Percentiles rank a stretch among this genome's conserved stretches.
phyloP scores from a whole-genome alignment of 35 echinoderm and acorn worm species.

The Ophiothrix spiculata region DNA sequence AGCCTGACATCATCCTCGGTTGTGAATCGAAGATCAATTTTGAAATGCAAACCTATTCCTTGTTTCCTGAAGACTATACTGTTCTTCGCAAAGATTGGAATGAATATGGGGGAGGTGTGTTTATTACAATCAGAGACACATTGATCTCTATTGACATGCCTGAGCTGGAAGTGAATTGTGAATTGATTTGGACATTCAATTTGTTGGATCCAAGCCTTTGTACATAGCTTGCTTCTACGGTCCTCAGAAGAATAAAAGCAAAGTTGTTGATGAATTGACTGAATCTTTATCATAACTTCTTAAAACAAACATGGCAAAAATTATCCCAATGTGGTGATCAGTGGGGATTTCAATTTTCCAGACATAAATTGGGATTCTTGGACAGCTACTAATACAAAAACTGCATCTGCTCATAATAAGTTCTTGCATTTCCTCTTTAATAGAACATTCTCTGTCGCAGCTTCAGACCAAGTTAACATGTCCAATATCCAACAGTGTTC shows the following conservation, averaged over 20 bases:
- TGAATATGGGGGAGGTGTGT: constrained; percentile 42
- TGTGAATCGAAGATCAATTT: constrained; percentile 49
- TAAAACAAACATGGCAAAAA: not conserved
- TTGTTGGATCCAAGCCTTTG: constrained; percentile 30
- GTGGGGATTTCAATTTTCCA: constrained; percentile 42
- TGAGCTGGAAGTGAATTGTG: constrained; percentile 18
- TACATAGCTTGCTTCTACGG: no score
- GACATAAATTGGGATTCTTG: constrained; percentile 34
- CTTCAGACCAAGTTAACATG: not conserved
- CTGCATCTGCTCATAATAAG: not conserved
- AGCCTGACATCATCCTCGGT: constrained; percentile 48
- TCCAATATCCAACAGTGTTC: constrained; percentile 5
- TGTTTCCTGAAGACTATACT: constrained; percentile 38
- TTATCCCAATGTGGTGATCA: constrained; percentile 34
- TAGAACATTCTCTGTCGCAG: constrained; percentile 8
- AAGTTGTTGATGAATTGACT: constrained; percentile 16
- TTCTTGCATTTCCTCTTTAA: constrained; percentile 26
- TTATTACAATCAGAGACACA: constrained; percentile 39
- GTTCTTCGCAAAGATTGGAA: constrained; percentile 39
- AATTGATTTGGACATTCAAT: constrained; percentile 24
- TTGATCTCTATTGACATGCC: constrained; percentile 24
- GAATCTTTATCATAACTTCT: constrained; percentile 19
- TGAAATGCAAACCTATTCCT: constrained; percentile 11
- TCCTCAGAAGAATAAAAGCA: not conserved
- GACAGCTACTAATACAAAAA: not conserved